A percentile compares a stretch with the other conserved stretches of the same genome.
Evolutionary conservation across 2,113 vertebrate genomes (phyloP).

Genomic region (Dicerorhinus sumatrensis): DNA sequence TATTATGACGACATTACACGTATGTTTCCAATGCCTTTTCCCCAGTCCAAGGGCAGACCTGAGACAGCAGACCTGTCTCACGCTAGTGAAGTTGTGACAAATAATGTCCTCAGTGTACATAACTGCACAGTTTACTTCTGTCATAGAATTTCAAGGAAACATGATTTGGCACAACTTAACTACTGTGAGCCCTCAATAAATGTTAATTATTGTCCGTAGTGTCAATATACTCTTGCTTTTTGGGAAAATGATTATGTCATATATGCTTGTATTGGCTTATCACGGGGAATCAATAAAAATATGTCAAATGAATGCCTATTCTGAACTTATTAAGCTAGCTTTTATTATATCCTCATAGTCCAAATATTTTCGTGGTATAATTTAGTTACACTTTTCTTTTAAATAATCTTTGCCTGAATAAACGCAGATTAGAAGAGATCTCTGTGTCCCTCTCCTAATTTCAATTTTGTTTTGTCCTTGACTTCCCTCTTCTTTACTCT

Average conservation of each 20-base stretch:
- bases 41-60: background rate
- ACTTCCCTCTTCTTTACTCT: background rate
- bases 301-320: slow-evolving; percentile 26
- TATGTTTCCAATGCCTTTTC: background rate
- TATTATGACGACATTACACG: background rate
- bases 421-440: background rate
- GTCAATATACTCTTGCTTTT: background rate
- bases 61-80: background rate
- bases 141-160: background rate
- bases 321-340: background rate
- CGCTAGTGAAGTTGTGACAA: background rate
- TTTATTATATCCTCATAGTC: background rate
- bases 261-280: background rate
- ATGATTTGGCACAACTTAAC: background rate
- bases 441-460: background rate
- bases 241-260: background rate
- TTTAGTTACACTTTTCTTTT: background rate
- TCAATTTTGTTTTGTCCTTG: background rate
- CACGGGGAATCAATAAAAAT: background rate
- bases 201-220: background rate
- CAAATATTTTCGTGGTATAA: slow-evolving; percentile 14
- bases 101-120: background rate
- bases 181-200: background rate
- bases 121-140: background rate
- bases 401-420: slow-evolving; percentile 41